phyloP scores from a whole-genome alignment of 2,888 invertebrate species.

The Chrysotoxum bicinctum region DNA sequence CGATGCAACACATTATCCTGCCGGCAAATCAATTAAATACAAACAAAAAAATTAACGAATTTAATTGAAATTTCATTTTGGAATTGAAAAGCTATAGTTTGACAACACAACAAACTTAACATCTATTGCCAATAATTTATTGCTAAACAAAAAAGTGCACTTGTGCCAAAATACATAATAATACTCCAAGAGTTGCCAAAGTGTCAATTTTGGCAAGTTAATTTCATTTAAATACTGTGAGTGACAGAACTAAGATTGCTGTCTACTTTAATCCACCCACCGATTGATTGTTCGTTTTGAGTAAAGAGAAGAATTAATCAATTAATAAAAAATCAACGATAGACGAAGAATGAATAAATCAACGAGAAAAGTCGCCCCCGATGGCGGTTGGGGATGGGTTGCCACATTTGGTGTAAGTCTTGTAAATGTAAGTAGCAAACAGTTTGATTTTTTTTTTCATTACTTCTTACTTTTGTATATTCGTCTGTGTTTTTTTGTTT shows the following conservation, averaged over 20 bases:
- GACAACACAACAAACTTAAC: slow-evolving; percentile 8
- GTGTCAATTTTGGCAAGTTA: slow-evolving; percentile 24
- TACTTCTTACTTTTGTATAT: neutral
- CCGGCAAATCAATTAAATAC: neutral
- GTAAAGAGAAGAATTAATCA: slow-evolving; percentile 44
- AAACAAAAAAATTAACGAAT: neutral
- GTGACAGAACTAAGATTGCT: neutral
- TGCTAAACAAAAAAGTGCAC: slow-evolving; percentile 15
- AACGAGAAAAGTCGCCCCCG: slow-evolving; percentile 89
- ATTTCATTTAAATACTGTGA: neutral
- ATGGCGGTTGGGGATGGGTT: slow-evolving; percentile 95
- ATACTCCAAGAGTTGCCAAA: slow-evolving; percentile 40
- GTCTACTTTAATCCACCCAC: slow-evolving; percentile 48
- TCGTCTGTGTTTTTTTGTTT: neutral
- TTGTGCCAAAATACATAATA: slow-evolving; percentile 50
- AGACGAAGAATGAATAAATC: slow-evolving; percentile 79
- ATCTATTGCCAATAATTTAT: slow-evolving; percentile 25
- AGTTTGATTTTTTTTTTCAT: neutral
- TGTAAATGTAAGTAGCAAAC: slow-evolving; percentile 88
- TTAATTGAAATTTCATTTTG: slow-evolving; percentile 4
- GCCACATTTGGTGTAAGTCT: slow-evolving; percentile 91
- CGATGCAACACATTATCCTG: slow-evolving; percentile 21
- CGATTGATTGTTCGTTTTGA: slow-evolving; percentile 30
- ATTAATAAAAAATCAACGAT: slow-evolving; percentile 53
- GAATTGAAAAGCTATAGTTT: neutral